These are phyloP conservation scores for Phrynocephalus guinanensis DNA, from an alignment of 2,797 vertebrate genomes.

Conservation along the genomic window DNA sequence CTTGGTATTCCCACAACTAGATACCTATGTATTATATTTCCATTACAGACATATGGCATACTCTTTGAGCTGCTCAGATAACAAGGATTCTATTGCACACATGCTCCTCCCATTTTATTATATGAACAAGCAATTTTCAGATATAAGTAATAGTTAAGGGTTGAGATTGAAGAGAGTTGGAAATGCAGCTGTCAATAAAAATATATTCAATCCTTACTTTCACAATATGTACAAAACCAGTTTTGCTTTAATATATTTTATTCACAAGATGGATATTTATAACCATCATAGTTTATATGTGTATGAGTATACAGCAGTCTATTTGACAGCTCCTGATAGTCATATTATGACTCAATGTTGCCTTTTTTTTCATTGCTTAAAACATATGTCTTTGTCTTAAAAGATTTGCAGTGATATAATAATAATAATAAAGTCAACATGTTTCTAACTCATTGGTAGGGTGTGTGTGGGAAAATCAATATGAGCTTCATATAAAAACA, in stretches of 20 bases:
- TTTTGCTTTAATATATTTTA: conserved; percentile 26
- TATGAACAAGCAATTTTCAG: conserved; percentile 12
- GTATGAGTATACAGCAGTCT: conserved; percentile 26
- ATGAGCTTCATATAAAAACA: conserved; percentile 1
- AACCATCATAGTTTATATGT: conserved; percentile 1
- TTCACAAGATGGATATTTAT: conserved; percentile 17
- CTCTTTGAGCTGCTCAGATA: background rate
- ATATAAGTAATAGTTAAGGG: background rate
- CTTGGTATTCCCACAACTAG: background rate
- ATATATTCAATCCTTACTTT: background rate
- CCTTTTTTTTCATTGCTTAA: conserved; percentile 22
- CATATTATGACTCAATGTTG: conserved; percentile 23
- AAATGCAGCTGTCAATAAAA: conserved; percentile 1
- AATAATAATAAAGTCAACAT: fast-evolving
- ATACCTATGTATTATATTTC: background rate
- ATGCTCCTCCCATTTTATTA: background rate
- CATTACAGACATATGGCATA: background rate
- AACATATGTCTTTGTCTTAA: conserved; percentile 9
- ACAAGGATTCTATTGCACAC: background rate
- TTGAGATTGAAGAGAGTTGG: background rate
- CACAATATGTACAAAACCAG: background rate
- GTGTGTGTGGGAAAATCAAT: conserved; percentile 46
- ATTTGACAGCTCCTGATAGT: background rate
- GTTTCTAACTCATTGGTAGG: conserved; percentile 24
- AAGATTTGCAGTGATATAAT: conserved; percentile 30